Evolutionary conservation across 2,797 vertebrate species (phyloP).

Genomic region (Halcyon chelicuti): DNA sequence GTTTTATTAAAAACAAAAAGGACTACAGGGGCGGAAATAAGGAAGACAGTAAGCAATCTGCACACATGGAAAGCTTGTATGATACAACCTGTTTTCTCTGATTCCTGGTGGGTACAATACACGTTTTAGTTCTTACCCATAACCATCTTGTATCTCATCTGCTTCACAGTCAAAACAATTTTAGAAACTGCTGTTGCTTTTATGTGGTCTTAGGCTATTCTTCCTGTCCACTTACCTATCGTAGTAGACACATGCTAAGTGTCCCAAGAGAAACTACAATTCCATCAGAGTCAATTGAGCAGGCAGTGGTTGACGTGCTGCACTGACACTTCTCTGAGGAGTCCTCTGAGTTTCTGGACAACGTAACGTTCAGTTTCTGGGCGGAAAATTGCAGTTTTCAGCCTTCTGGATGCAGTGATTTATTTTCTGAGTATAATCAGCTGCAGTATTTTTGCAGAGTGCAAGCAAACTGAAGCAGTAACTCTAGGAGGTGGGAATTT

Average conservation of each 20-base stretch:
- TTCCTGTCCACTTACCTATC: constrained; percentile 33
- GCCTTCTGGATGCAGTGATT: constrained; percentile 39
- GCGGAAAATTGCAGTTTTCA: constrained; percentile 35
- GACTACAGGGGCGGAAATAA: neutral
- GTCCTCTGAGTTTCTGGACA: constrained; percentile 33
- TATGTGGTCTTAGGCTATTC: constrained; percentile 28
- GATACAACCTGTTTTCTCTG: neutral
- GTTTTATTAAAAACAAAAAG: constrained; percentile 46
- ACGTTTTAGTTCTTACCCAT: constrained; percentile 10
- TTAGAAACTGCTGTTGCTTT: constrained; percentile 42
- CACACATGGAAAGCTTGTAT: constrained; percentile 27
- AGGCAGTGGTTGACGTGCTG: neutral
- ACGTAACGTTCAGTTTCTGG: neutral
- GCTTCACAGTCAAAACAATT: constrained; percentile 39
- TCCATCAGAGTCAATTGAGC: neutral
- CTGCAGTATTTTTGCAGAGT: constrained; percentile 12
- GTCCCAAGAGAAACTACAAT: constrained; percentile 12
- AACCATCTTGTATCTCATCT: constrained; percentile 50
- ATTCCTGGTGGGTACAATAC: neutral
- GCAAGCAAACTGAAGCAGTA: constrained; percentile 38
- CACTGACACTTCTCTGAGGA: neutral
- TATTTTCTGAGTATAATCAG: constrained; percentile 48
- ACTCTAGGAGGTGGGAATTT: constrained; percentile 58
- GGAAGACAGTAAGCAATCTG: neutral
- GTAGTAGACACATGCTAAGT: neutral